Percentiles rank a stretch among this genome's conserved stretches.
Evolutionary conservation across 2,888 invertebrate genomes (phyloP).

Genomic region (Oscheius myriophilus): DNA sequence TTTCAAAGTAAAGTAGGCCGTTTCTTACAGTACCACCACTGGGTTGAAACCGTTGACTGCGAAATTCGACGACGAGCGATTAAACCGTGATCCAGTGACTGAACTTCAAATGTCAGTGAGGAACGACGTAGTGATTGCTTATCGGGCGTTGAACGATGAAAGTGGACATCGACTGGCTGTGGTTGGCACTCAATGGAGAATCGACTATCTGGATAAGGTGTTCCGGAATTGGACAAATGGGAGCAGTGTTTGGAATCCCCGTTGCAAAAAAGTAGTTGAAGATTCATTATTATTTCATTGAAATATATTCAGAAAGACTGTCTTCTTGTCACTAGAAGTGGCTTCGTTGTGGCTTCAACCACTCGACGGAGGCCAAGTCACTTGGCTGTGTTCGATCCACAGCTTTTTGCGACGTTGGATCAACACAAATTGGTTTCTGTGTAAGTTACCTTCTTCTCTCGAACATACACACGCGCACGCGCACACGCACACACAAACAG

Average conservation of each 20-base stretch:
- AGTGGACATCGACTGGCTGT: conserved; percentile 51
- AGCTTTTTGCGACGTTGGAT: conserved; percentile 48
- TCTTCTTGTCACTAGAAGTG: conserved; percentile 49
- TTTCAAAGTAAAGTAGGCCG: background rate
- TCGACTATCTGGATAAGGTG: conserved; percentile 47
- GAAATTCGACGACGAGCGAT: conserved; percentile 47
- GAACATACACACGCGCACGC: too few species aligned
- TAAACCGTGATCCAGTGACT: conserved; percentile 18
- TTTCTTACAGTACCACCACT: conserved; percentile 40
- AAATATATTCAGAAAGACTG: conserved; percentile 43
- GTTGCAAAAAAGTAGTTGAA: conserved; percentile 15
- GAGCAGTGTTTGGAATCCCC: conserved; percentile 36
- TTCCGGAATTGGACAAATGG: conserved; percentile 47
- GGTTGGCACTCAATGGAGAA: conserved; percentile 60
- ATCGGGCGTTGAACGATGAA: conserved; percentile 32
- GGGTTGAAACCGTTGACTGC: conserved; percentile 43
- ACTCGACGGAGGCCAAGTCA: conserved; percentile 32
- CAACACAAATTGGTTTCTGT: conserved; percentile 39
- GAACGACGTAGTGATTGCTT: conserved; percentile 34
- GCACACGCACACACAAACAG: too few species aligned
- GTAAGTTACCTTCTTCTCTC: conserved; percentile 26
- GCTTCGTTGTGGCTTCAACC: conserved; percentile 50
- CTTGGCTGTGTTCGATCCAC: conserved; percentile 52
- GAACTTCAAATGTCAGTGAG: conserved; percentile 37
- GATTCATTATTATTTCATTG: background rate